A percentile compares a stretch with the other conserved stretches of the same genome.
Conservation (phyloP, 2,113 vertebrate genomes). For the Stegastes partitus region DNA sequence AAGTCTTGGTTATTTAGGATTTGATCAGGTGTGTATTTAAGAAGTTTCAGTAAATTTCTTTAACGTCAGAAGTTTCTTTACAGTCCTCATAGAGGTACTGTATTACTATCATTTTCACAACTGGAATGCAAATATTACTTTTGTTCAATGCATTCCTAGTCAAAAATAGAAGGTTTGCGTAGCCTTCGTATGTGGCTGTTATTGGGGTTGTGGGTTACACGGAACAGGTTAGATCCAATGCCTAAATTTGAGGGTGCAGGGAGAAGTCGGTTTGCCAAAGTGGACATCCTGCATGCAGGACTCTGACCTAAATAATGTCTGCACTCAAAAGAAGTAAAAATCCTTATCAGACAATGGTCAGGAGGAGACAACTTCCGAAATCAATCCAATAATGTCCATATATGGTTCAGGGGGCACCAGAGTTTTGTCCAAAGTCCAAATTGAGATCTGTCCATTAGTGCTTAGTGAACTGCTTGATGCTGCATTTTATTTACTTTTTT, state of each 20-base stretch:
- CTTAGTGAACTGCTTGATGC: not conserved
- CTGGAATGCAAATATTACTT: no score
- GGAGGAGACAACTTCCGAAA: not conserved
- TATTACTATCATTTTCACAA: no score
- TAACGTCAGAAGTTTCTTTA: no score
- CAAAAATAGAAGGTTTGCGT: not conserved
- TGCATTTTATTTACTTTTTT: not conserved
- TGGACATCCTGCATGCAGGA: constrained; percentile 12
- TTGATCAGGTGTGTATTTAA: no score
- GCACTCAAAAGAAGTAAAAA: constrained; percentile 15
- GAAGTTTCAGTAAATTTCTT: no score
- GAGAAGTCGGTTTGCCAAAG: not conserved
- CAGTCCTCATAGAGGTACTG: no score
- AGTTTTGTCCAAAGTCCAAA: not conserved
- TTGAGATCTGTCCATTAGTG: constrained; percentile 20
- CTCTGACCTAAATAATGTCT: constrained; percentile 18
- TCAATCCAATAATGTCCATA: constrained; percentile 15
- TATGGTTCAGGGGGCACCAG: not conserved
- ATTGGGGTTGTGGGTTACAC: not conserved
- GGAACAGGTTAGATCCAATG: not conserved
- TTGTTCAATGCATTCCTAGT: not conserved
- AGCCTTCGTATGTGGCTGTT: not conserved
- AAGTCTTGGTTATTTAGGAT: no score
- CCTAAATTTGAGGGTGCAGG: not conserved
- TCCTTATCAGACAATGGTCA: not conserved